Conservation (phyloP, 2,888 invertebrate genomes). For the Macroteleia sp. region DNA sequence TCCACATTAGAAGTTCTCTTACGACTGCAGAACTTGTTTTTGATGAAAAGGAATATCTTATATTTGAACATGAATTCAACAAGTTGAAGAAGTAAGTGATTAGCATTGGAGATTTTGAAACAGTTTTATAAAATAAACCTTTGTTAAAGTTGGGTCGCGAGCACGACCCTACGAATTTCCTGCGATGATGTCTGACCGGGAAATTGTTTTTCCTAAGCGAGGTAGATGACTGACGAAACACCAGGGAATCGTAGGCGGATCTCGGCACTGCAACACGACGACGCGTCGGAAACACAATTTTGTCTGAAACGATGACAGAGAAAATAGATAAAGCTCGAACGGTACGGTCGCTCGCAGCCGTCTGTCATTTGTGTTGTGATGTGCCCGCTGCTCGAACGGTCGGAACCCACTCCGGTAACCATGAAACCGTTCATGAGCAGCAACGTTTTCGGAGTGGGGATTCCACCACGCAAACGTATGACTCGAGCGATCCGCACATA, state of each 20-base stretch:
- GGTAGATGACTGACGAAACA: constrained; percentile 16
- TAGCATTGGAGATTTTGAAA: background rate
- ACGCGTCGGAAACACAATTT: constrained; percentile 13
- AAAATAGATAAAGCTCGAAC: constrained; percentile 9
- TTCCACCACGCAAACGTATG: constrained; percentile 40
- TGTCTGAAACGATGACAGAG: background rate
- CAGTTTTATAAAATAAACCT: constrained; percentile 17
- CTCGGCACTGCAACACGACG: constrained; percentile 11
- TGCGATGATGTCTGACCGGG: background rate
- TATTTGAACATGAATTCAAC: no score
- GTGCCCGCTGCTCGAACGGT: constrained; percentile 35
- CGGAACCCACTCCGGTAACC: constrained; percentile 59
- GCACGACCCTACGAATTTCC: constrained; percentile 25
- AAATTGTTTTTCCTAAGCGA: constrained; percentile 2
- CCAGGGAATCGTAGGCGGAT: constrained; percentile 3
- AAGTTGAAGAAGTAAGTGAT: background rate
- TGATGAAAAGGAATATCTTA: no score
- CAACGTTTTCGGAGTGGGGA: constrained; percentile 24
- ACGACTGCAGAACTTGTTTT: no score
- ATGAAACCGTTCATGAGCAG: constrained; percentile 58
- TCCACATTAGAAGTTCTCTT: no score
- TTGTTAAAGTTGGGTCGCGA: constrained; percentile 29
- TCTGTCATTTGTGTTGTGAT: constrained; percentile 55
- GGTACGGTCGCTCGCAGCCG: constrained; percentile 33
- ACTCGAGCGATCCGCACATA: constrained; percentile 14